Percentiles rank a stretch among this genome's conserved stretches.
phyloP scores from a whole-genome alignment of 2,888 invertebrate genomes.

The Zele albiditarsus region DNA sequence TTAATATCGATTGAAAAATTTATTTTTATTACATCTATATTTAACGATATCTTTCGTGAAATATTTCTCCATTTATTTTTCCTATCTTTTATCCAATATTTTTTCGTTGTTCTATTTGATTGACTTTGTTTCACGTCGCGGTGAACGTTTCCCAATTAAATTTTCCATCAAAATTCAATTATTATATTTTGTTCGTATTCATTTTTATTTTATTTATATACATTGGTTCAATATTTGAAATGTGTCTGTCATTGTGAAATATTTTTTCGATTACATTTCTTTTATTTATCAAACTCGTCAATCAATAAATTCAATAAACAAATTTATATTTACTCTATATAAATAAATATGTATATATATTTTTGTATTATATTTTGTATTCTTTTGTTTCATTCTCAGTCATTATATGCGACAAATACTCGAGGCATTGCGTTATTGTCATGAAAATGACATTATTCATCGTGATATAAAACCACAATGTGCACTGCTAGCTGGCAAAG shows the following conservation, averaged over 20 bases:
- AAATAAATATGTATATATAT: neutral
- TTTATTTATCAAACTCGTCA: too few relatives aligned
- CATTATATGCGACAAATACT: constrained; percentile 99
- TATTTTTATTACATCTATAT: neutral
- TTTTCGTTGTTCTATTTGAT: too few relatives aligned
- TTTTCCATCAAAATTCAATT: too few relatives aligned
- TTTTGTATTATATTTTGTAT: neutral
- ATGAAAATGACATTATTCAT: constrained; percentile 98
- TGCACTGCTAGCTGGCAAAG: constrained; percentile 94
- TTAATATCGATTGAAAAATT: constrained; percentile 4
- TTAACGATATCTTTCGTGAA: neutral
- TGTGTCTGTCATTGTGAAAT: too few relatives aligned
- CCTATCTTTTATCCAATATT: too few relatives aligned
- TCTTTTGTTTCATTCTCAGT: constrained; percentile 75
- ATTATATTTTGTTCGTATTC: neutral
- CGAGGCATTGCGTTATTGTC: constrained; percentile 97
- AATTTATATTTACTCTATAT: too few relatives aligned
- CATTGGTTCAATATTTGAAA: too few relatives aligned
- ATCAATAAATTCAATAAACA: too few relatives aligned
- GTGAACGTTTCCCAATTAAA: too few relatives aligned
- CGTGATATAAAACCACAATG: constrained; percentile 98
- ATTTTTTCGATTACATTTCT: too few relatives aligned
- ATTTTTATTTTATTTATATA: neutral
- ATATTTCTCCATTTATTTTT: too few relatives aligned
- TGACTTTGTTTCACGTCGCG: neutral